phyloP scores from a whole-genome alignment of 2,113 vertebrate species.

The Paramormyrops kingsleyae region DNA sequence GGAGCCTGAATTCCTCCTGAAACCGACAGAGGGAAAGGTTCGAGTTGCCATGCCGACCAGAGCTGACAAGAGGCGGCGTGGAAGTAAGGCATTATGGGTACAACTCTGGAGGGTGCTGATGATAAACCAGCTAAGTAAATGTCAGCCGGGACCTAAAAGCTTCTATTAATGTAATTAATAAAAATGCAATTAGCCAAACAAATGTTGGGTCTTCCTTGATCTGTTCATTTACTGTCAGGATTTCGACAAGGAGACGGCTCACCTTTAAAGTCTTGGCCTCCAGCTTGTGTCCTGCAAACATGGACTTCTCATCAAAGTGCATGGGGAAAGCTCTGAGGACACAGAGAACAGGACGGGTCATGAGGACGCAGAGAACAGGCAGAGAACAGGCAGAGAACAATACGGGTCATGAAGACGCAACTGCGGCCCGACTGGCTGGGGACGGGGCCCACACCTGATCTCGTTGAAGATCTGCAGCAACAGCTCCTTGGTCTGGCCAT shows the following conservation, averaged over 20 bases:
- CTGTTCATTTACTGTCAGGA: neutral
- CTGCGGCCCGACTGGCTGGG: neutral
- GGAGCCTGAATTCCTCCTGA: slow-evolving; percentile 89
- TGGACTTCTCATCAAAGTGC: slow-evolving; percentile 97
- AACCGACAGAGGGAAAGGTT: neutral
- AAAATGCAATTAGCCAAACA: neutral
- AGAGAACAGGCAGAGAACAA: too few relatives aligned
- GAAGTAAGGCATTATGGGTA: neutral
- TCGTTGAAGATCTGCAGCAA: slow-evolving; percentile 79
- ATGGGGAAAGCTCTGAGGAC: slow-evolving; percentile 80
- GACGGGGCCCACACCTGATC: slow-evolving; percentile 68
- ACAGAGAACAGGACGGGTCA: slow-evolving; percentile 25
- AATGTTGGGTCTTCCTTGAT: neutral
- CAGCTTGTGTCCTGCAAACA: slow-evolving; percentile 89
- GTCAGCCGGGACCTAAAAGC: neutral
- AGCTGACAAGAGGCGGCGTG: neutral
- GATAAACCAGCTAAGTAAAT: neutral
- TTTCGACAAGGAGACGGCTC: slow-evolving; percentile 7
- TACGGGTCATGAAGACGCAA: neutral
- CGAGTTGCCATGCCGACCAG: neutral
- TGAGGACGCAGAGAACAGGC: too few relatives aligned
- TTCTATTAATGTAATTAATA: neutral
- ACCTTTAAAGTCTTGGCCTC: slow-evolving; percentile 90
- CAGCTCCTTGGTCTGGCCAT: slow-evolving; percentile 77
- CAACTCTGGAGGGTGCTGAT: neutral